phyloP scores from a whole-genome alignment of 2,113 vertebrate species.

The Campylomormyrus tamandua region DNA sequence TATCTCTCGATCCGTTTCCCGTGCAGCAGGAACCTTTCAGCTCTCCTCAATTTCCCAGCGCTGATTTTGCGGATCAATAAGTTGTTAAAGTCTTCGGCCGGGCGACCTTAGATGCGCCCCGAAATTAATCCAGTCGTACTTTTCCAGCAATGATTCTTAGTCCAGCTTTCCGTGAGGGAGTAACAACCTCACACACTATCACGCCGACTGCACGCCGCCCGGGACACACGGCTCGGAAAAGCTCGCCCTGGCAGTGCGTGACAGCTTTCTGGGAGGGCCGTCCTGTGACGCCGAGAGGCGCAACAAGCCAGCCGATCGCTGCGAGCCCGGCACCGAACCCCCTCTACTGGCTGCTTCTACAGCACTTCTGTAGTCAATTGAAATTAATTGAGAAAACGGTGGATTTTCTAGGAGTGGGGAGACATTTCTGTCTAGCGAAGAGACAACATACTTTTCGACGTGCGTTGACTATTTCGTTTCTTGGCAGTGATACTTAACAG shows the following conservation, averaged over 20 bases:
- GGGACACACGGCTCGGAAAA: background rate
- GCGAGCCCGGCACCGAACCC: constrained; percentile 49
- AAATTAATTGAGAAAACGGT: background rate
- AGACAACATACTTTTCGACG: background rate
- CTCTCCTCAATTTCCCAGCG: background rate
- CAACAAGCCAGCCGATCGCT: constrained; percentile 33
- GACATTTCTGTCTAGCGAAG: background rate
- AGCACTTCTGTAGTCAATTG: background rate
- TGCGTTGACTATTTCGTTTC: background rate
- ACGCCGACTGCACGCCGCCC: background rate
- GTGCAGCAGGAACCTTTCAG: background rate
- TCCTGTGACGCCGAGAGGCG: constrained; percentile 13
- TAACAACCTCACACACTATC: background rate
- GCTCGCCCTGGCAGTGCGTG: background rate
- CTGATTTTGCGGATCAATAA: background rate
- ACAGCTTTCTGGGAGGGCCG: constrained; percentile 40
- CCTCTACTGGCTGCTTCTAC: constrained; percentile 16
- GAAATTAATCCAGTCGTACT: background rate
- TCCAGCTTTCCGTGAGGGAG: background rate
- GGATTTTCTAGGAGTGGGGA: background rate
- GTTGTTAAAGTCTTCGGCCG: background rate
- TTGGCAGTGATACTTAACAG: background rate
- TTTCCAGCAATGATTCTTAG: background rate
- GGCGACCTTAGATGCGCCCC: background rate
- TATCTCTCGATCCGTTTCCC: background rate